These are phyloP conservation scores for Diacarnus erythraeanus DNA, from an alignment of 37 sponge, comb jelly and placozoan species.

Conservation along the genomic window DNA sequence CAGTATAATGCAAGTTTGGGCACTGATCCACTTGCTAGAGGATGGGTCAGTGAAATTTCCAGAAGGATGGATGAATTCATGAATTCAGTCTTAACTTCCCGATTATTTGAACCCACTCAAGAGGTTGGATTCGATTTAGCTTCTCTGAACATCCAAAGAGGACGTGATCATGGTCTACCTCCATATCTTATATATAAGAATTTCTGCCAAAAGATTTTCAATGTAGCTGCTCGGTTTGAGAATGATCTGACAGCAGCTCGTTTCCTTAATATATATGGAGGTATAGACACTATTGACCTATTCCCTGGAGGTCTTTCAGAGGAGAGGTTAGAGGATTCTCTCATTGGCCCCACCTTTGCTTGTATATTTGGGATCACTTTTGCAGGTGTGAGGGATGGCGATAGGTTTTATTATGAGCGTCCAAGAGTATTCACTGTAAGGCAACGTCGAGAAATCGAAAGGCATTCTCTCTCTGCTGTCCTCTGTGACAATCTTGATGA, in stretches of 20 bases:
- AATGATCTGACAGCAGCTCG: conserved; percentile 17
- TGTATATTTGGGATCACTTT: conserved; percentile 89
- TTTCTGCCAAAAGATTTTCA: conserved; percentile 45
- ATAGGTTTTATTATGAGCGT: conserved; percentile 81
- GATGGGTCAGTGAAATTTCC: conserved; percentile 34
- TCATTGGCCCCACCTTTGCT: conserved; percentile 89
- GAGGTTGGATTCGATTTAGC: conserved; percentile 70
- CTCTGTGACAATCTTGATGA: conserved; percentile 83
- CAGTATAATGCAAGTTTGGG: conserved; percentile 40
- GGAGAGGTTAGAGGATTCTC: conserved; percentile 38
- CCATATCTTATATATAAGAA: conserved; percentile 65
- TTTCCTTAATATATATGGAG: conserved; percentile 54
- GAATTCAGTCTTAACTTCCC: conserved; percentile 55
- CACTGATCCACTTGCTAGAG: conserved; percentile 70
- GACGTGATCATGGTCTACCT: conserved; percentile 90
- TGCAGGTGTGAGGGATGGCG: conserved; percentile 71
- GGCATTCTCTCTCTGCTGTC: conserved; percentile 58
- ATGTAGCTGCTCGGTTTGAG: neutral
- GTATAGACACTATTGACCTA: conserved; percentile 67
- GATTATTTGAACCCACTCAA: conserved; percentile 44
- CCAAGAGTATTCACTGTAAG: conserved; percentile 62
- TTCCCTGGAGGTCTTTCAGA: conserved; percentile 86
- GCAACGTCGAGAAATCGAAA: conserved; percentile 52
- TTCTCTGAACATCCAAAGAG: conserved; percentile 86
- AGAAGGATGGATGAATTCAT: conserved; percentile 71